Conservation (phyloP, 2,797 vertebrate genomes). For the Amblyopsis hoosieri region DNA sequence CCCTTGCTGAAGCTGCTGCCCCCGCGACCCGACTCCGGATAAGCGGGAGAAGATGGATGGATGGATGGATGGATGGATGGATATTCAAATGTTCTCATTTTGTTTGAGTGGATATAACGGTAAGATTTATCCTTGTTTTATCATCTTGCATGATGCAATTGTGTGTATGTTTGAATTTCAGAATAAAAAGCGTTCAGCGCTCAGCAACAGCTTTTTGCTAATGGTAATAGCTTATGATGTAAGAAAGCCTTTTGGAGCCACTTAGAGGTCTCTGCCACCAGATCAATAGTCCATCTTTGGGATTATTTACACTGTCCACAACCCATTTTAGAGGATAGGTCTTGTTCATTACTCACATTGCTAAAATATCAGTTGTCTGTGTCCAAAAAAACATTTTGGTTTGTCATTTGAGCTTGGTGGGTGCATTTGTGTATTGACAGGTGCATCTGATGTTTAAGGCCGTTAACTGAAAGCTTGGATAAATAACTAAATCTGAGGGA, state of each 20-base stretch:
- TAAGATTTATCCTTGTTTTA: no score
- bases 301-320: constrained; percentile 57
- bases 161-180: constrained; percentile 11
- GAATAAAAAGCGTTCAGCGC: constrained; percentile 34
- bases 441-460: constrained; percentile 50
- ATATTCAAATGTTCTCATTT: no score
- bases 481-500: constrained; percentile 39
- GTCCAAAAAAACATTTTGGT: constrained; percentile 50
- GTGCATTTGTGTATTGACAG: constrained; percentile 65
- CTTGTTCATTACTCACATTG: constrained; percentile 47
- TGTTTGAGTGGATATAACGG: no score
- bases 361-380: constrained; percentile 40
- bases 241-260: constrained; percentile 63
- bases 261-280: constrained; percentile 53
- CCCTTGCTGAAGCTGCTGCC: no score
- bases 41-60: no score
- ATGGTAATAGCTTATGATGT: constrained; percentile 56
- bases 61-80: no score
- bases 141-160: no score
- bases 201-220: constrained; percentile 57
- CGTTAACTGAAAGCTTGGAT: constrained; percentile 53
- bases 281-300: constrained; percentile 64
- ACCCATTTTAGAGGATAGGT: constrained; percentile 48
- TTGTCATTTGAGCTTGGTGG: constrained; percentile 51
- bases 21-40: no score